Evolutionary conservation across 2,888 invertebrate species (phyloP), one percentile per base, ranked within the genome.

Genomic region (Aphodius granarius): DNA sequence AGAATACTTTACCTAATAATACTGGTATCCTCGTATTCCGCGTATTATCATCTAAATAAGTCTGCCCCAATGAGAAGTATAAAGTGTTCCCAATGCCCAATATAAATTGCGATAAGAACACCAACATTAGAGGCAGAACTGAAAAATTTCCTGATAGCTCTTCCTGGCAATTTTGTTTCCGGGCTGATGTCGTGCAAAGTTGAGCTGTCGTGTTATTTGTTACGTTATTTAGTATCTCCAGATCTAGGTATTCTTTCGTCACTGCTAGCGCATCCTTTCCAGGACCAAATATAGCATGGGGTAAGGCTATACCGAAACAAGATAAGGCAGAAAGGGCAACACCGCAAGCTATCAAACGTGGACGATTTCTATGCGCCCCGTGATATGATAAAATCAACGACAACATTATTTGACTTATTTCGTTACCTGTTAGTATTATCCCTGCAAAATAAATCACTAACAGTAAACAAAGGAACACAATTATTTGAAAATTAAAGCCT

Each of bases 31-130:
- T 90, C 16, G 90, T 90, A 81, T 92, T 91, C 82, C 91, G 90
- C 0, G 92, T 90, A 80, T 92, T 92, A 81, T 93, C 93, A 83
- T 93, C 93, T 80, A 93, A 84, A 83, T 93, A 93, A 0, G 92
- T 90, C 82, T 92, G 91, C 0, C 93, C 92, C 65, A 93, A 85
- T 0, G 91, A 90, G 83, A 90, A 92, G 83, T 92, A 92, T 23
- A 93, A 83, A 0, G 92, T 91, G 77, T 91, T 91, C 15, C 93
- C 92, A 75, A 93, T 90, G 15, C 93, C 93, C 70, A 92, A 89
- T 66, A 93, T 89, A 82, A 93, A 92, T 84, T 93, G 92, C 0
- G 93, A 93, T 65, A 92, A 81, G 81, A 93, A 91, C 76, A 93
- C 90, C 63, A 92, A 84, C 5, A 91, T 83, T 19, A 79, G 73